Conservation (phyloP, 2,888 invertebrate genomes). For the Cantharis rufa region DNA sequence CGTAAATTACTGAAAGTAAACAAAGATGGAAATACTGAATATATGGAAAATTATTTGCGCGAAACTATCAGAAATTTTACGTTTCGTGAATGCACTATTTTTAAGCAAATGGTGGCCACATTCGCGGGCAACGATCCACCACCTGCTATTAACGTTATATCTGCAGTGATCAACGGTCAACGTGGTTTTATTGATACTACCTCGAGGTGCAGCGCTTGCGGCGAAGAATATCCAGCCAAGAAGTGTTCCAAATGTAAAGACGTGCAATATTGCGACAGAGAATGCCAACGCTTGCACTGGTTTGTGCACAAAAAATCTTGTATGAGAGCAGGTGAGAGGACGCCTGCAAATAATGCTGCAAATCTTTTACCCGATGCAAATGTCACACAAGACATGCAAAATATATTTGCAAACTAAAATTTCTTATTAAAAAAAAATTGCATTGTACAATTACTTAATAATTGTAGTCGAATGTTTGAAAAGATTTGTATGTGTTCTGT, state of each 20-base stretch:
- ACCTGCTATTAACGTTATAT: constrained; percentile 72
- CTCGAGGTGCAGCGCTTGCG: constrained; percentile 81
- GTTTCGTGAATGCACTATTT: constrained; percentile 85
- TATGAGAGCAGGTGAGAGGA: constrained; percentile 60
- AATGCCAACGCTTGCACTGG: constrained; percentile 94
- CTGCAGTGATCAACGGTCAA: constrained; percentile 86
- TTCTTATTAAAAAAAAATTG: too few species aligned
- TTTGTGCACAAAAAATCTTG: constrained; percentile 88
- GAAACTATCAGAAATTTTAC: constrained; percentile 90
- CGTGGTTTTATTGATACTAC: constrained; percentile 73
- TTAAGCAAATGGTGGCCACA: constrained; percentile 82
- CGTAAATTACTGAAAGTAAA: constrained; percentile 77
- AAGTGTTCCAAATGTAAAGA: constrained; percentile 94
- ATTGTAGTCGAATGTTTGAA: not conserved
- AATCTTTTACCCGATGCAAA: constrained; percentile 36
- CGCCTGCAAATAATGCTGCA: constrained; percentile 13
- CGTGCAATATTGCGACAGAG: constrained; percentile 91
- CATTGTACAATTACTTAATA: too few species aligned
- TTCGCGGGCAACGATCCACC: constrained; percentile 76
- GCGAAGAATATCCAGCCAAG: constrained; percentile 86
- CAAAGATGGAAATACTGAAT: constrained; percentile 66
- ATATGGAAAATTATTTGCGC: constrained; percentile 75
- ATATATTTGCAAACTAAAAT: constrained; percentile 12
- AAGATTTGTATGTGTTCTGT: too few species aligned
- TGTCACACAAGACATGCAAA: constrained; percentile 45